Conservation (phyloP, 2,113 vertebrate genomes). For the Podarcis muralis region DNA sequence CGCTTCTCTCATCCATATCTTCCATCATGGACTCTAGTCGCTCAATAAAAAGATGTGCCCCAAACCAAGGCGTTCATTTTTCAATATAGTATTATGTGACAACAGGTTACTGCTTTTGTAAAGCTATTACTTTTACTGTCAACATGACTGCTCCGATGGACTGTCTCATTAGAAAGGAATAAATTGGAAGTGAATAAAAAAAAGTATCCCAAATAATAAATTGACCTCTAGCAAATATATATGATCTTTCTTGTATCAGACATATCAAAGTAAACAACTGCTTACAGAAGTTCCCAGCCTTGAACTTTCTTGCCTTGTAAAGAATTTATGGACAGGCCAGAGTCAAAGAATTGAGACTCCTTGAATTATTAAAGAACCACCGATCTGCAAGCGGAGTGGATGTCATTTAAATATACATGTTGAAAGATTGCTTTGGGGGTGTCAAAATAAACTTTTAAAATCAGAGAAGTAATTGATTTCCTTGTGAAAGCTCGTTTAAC, state of each 20-base stretch:
- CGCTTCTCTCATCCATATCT: conserved; percentile 73
- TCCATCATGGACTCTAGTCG: conserved; percentile 67
- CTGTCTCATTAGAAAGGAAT: conserved; percentile 77
- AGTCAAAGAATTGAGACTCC: neutral
- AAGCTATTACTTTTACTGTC: conserved; percentile 83
- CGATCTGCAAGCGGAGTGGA: neutral
- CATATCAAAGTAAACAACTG: conserved; percentile 29
- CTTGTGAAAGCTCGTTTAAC: conserved; percentile 59
- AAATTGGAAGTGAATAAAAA: conserved; percentile 71
- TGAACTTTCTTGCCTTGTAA: neutral
- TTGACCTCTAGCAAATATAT: conserved; percentile 9
- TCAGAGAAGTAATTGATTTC: conserved; percentile 53
- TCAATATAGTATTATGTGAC: conserved; percentile 69
- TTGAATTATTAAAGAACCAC: conserved; percentile 37
- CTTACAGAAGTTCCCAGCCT: conserved; percentile 25
- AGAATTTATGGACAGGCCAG: neutral
- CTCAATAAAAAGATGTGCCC: conserved; percentile 78
- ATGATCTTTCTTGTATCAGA: neutral
- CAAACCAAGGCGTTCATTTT: conserved; percentile 73
- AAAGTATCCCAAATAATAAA: conserved; percentile 47
- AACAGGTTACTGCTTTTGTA: conserved; percentile 76
- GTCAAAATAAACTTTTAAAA: conserved; percentile 50
- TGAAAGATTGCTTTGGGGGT: conserved; percentile 12
- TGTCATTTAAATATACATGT: conserved; percentile 33
- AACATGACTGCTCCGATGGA: conserved; percentile 67